A percentile compares a stretch with the other conserved stretches of the same genome.
These are phyloP conservation scores for Dicyrtoma fusca DNA, from an alignment of 2,888 invertebrate genomes.

Conservation along the genomic window DNA sequence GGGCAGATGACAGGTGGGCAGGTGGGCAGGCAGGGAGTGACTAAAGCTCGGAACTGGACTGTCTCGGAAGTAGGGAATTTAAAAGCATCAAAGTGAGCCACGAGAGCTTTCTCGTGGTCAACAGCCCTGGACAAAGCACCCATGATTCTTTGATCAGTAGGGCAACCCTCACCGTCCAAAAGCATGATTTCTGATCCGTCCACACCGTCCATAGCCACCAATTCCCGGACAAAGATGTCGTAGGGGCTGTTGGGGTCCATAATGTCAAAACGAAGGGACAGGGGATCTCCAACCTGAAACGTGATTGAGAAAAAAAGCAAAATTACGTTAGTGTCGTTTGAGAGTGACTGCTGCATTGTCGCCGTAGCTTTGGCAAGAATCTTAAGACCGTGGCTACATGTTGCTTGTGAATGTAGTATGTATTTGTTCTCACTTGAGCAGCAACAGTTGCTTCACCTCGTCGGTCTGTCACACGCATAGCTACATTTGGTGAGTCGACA, in stretches of 20 bases:
- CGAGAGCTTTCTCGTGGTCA: conserved; percentile 63
- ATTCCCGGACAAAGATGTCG: conserved; percentile 91
- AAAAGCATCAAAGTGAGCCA: conserved; percentile 93
- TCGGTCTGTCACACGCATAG: conserved; percentile 68
- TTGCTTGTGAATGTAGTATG: too few species aligned
- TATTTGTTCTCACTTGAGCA: conserved; percentile 51
- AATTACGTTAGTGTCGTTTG: too few species aligned
- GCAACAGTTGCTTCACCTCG: conserved; percentile 56
- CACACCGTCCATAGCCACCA: conserved; percentile 92
- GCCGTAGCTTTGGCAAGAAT: too few species aligned
- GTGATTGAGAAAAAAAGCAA: too few species aligned
- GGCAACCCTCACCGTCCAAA: conserved; percentile 88
- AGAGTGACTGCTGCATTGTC: too few species aligned
- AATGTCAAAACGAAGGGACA: conserved; percentile 89
- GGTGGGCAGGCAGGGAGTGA: conserved; percentile 90
- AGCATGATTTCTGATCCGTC: conserved; percentile 90
- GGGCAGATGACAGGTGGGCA: conserved; percentile 92
- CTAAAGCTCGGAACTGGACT: conserved; percentile 92
- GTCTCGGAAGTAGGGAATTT: conserved; percentile 94
- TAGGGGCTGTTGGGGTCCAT: conserved; percentile 90
- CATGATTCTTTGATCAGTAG: conserved; percentile 93
- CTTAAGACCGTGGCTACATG: too few species aligned
- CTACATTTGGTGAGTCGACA: conserved; percentile 92
- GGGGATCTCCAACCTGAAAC: conserved; percentile 91
- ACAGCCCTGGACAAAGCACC: conserved; percentile 84